These are phyloP conservation scores for Gonioctena quinquepunctata DNA, from an alignment of 1,140 invertebrate species.

Conservation along the genomic window DNA sequence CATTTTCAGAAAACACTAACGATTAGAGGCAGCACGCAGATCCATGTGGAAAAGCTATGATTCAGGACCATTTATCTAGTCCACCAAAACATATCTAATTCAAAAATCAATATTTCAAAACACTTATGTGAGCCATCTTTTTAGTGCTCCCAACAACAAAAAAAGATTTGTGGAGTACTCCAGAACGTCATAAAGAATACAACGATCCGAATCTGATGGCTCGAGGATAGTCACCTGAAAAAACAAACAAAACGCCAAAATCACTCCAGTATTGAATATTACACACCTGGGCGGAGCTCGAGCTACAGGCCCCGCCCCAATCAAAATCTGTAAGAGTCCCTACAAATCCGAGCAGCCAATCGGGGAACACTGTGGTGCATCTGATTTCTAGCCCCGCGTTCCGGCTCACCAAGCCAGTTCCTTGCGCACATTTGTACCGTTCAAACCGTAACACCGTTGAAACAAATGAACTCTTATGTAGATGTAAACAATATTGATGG, in stretches of 20 bases:
- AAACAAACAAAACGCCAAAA: background rate
- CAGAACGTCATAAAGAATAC: background rate
- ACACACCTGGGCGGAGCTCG: background rate
- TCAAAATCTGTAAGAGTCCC: background rate
- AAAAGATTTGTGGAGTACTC: background rate
- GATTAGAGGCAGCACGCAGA: no score
- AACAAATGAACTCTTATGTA: background rate
- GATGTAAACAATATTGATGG: background rate
- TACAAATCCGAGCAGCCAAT: background rate
- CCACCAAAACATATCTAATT: no score
- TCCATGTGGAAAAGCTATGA: no score
- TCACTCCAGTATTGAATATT: constrained; percentile 11
- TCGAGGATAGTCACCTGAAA: background rate
- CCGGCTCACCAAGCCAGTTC: background rate
- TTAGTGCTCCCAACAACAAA: background rate
- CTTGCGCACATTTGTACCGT: background rate
- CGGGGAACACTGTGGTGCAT: background rate
- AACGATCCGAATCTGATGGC: background rate
- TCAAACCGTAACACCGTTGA: background rate
- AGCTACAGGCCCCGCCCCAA: background rate
- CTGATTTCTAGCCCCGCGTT: background rate
- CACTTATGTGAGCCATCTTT: no score
- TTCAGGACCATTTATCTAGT: no score
- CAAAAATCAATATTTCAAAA: no score
- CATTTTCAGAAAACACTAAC: no score